phyloP scores from a whole-genome alignment of 2,113 vertebrate species.

The Perognathus longimembris region DNA sequence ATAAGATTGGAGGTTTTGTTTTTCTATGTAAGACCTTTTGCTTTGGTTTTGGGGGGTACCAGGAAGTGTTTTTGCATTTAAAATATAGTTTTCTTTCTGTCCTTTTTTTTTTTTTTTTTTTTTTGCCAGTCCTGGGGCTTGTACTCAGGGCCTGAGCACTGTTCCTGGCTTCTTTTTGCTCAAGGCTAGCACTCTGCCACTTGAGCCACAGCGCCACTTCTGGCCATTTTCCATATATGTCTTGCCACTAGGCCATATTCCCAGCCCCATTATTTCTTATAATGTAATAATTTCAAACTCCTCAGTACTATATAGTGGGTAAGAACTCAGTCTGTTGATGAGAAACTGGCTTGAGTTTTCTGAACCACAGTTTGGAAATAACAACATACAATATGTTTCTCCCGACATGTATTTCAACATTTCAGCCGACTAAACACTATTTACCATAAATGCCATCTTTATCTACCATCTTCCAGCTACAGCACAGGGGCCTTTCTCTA shows the following conservation, averaged over 20 bases:
- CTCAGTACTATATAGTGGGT: neutral
- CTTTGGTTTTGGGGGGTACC: neutral
- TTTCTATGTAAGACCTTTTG: neutral
- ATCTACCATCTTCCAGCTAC: neutral
- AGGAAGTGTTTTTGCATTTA: too few species aligned
- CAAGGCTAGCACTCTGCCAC: too few species aligned
- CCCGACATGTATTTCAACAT: neutral
- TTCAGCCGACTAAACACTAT: neutral
- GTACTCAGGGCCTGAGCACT: too few species aligned
- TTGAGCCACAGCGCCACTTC: too few species aligned
- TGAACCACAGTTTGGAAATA: conserved; percentile 16
- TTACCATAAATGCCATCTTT: neutral
- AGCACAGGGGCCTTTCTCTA: neutral
- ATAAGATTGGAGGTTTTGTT: neutral
- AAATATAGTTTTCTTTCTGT: too few species aligned
- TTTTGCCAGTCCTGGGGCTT: too few species aligned
- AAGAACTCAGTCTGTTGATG: neutral
- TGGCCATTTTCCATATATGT: too few species aligned
- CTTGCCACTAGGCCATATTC: too few species aligned
- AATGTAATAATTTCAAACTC: neutral
- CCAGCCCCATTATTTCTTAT: neutral
- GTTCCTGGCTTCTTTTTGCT: too few species aligned
- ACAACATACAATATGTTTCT: neutral
- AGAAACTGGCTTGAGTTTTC: neutral
- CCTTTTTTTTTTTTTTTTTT: too few species aligned